These are phyloP conservation scores for Vesta saturnalis DNA, from an alignment of 2,888 invertebrate species.

Conservation along the genomic window DNA sequence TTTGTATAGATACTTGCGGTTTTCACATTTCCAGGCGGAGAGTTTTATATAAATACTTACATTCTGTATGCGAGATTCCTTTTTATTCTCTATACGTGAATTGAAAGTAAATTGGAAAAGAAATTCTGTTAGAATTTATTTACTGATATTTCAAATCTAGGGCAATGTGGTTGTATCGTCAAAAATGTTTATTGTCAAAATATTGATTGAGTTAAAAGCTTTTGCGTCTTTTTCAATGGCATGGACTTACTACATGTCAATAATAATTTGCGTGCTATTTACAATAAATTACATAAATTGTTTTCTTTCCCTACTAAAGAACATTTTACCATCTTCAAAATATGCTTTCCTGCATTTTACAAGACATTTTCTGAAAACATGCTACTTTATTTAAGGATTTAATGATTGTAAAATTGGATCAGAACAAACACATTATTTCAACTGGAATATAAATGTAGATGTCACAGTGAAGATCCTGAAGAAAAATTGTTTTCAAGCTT, in stretches of 20 bases:
- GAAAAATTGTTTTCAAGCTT: no score
- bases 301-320: background rate
- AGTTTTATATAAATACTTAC: conserved; percentile 52
- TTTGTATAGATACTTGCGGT: conserved; percentile 45
- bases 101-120: conserved; percentile 47
- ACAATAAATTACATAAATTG: background rate
- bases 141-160: conserved; percentile 36
- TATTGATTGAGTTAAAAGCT: conserved; percentile 31
- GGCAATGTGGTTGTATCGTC: conserved; percentile 22
- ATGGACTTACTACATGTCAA: conserved; percentile 4
- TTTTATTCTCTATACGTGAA: conserved; percentile 51
- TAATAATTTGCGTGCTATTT: conserved; percentile 2
- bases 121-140: conserved; percentile 46
- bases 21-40: conserved; percentile 43
- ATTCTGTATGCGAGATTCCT: conserved; percentile 49
- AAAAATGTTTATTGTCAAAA: conserved; percentile 31
- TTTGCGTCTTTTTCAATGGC: conserved; percentile 16
- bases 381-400: no score
- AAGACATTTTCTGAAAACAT: background rate
- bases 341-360: background rate
- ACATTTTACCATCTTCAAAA: no score
- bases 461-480: no score
- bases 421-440: no score
- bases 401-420: no score
- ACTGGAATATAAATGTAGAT: no score